Base-by-base conservation (phyloP, 2,888 invertebrate genomes). In the Itoplectis maculator region DNA sequence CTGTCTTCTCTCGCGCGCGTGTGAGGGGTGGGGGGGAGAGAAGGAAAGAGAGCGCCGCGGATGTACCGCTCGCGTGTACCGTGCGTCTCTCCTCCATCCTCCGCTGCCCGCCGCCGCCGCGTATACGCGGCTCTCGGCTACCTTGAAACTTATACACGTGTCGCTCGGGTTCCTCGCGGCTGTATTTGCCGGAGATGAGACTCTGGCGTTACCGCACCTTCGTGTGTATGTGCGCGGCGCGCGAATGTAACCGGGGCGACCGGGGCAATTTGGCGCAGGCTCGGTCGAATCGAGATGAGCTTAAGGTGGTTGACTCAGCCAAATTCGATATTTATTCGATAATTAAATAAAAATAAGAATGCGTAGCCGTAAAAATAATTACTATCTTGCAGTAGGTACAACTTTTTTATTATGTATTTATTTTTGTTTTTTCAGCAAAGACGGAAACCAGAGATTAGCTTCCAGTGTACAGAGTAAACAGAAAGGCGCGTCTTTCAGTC, bases 11-110 rank as follows among this genome's bases (percentile, higher is more conserved):
- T 29, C 29, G 29, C 29, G 5, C 51, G 0, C 47, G 18, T 29
- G 6, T 29, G 29, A 23, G 56, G 9, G 49, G 37, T 37, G 2
- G 37, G 61, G 15, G 61, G 18, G 61, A 61, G 76, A 20, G 23
- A 54, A 56, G 45, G 75, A 61, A 51, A 40, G 65, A 76, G 73
- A 51, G 74, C 18, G 72, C 35, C 35, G 70, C 63, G 63, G 13
- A 45, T 15, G 59, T 54, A 54, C 54, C 23, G 54, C 23, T 54
- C 54, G 54, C 54, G 54, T 54, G 54, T 54, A 23, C 23, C 54
- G 54, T 20, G 54, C 11, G 23, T 69, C 40, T 63, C 54, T 54
- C 54, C 9, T 51, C 51, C n/a, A n/a, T n/a, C n/a, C n/a, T n/a
- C n/a, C n/a, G n/a, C n/a, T n/a, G n/a, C n/a, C n/a, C 45, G 45